A percentile compares a stretch with the other conserved stretches of the same genome.
These are phyloP conservation scores for Enteromius anoplus DNA, from an alignment of 2,797 vertebrate species.

Conservation along the genomic window DNA sequence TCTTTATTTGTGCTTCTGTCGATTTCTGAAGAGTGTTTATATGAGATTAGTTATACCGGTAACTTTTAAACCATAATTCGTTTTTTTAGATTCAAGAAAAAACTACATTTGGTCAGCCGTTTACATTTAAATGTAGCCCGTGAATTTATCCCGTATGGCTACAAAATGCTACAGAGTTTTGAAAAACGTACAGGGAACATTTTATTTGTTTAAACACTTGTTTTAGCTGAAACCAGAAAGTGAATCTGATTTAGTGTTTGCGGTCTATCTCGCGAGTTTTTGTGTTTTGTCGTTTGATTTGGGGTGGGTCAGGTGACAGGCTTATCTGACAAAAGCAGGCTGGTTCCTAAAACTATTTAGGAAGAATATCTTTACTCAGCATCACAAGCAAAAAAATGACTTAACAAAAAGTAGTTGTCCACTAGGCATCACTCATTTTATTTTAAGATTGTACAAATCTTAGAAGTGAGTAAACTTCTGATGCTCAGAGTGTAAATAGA, in stretches of 20 bases:
- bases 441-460: not conserved
- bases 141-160: no score
- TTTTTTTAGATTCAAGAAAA: no score
- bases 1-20: not conserved
- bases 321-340: slow-evolving; percentile 34
- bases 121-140: not conserved
- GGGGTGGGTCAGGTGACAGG: slow-evolving; percentile 16
- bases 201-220: not conserved
- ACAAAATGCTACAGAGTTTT: not conserved
- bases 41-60: no score
- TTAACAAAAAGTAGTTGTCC: not conserved
- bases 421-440: not conserved
- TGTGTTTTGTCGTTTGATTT: slow-evolving; percentile 54
- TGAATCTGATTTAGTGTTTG: not conserved
- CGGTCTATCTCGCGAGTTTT: slow-evolving; percentile 75
- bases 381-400: slow-evolving; percentile 18
- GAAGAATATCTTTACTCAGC: not conserved
- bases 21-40: no score
- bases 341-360: slow-evolving; percentile 37
- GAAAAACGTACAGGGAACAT: not conserved
- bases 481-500: no score
- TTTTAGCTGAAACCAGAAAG: not conserved
- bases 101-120: not conserved
- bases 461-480: no score
- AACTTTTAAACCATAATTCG: no score